phyloP scores from a whole-genome alignment of 2,797 vertebrate genomes.

The Choloepus didactylus region DNA sequence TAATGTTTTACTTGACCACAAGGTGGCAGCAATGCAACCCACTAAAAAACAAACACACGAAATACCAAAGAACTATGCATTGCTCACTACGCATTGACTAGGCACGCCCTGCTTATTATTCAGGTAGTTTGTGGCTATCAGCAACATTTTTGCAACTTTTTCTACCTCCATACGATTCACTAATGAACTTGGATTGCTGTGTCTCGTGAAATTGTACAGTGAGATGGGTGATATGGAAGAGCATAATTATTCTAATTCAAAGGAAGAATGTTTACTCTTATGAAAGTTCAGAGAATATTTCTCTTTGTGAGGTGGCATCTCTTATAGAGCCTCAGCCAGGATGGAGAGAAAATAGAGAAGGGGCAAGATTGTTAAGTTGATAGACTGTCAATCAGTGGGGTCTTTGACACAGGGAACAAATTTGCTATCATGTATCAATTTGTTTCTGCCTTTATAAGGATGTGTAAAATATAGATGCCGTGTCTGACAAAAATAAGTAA shows the following conservation, averaged over 20 bases:
- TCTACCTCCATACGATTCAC: background rate
- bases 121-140: background rate
- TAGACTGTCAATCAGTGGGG: background rate
- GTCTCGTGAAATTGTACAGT: background rate
- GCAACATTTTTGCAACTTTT: background rate
- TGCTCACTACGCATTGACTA: background rate
- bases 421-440: background rate
- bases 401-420: background rate
- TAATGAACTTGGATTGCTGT: background rate
- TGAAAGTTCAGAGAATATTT: background rate
- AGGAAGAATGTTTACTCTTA: background rate
- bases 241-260: background rate
- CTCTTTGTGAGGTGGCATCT: background rate
- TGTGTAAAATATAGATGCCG: background rate
- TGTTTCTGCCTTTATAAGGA: background rate
- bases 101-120: background rate
- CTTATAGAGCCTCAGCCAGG: background rate
- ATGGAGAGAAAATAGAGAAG: background rate
- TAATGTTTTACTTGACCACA: conserved; percentile 42
- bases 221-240: background rate
- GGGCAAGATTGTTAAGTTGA: background rate
- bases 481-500: background rate
- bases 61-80: background rate
- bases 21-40: conserved; percentile 82
- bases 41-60: background rate